A percentile compares a stretch with the other conserved stretches of the same genome.
Conservation (phyloP, 2,113 vertebrate species). For the Coturnix japonica region DNA sequence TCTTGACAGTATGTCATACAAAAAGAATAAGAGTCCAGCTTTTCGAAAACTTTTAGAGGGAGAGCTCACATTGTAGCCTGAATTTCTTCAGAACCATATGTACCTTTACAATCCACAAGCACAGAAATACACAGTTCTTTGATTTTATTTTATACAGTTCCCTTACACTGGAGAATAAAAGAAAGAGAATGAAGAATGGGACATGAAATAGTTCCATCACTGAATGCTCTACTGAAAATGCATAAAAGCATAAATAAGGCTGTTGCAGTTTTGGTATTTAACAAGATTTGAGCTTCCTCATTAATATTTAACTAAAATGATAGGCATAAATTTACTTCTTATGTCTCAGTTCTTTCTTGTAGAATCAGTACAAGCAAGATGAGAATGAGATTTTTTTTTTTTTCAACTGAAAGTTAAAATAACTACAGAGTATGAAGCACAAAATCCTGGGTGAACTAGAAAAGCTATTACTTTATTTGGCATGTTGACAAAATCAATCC, state of each 20-base stretch:
- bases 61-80: neutral
- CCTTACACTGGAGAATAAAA: neutral
- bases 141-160: neutral
- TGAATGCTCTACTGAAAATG: neutral
- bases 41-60: neutral
- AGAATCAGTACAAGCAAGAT: neutral
- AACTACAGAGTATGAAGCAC: neutral
- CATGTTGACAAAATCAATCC: neutral
- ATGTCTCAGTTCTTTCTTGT: neutral
- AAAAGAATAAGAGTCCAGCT: neutral
- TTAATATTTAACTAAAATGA: neutral
- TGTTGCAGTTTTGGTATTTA: neutral
- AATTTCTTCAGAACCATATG: neutral
- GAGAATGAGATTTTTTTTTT: neutral
- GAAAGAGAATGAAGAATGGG: neutral
- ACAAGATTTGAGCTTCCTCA: neutral
- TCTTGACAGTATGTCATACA: neutral
- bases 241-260: neutral
- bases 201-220: neutral
- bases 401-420: conserved; percentile 3
- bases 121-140: neutral
- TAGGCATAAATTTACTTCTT: neutral
- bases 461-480: conserved; percentile 60
- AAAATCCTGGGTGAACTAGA: conserved; percentile 28
- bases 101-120: neutral